These are phyloP conservation scores for Melanotus villosus DNA, from an alignment of 2,888 invertebrate species.

Conservation along the genomic window DNA sequence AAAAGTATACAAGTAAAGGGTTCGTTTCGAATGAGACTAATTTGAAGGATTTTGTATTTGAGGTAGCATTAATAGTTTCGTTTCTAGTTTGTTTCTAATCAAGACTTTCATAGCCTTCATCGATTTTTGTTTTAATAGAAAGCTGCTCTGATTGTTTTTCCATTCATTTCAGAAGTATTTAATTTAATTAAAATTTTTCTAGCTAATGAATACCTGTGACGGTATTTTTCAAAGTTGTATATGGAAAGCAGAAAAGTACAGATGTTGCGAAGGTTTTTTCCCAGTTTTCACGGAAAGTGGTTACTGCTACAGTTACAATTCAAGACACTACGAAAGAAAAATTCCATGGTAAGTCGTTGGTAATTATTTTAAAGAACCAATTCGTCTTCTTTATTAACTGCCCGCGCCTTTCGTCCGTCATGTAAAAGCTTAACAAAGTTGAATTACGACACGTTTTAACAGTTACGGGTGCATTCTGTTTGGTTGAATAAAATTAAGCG, in stretches of 20 bases:
- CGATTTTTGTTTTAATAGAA: no score
- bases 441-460: conserved; percentile 8
- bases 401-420: conserved; percentile 14
- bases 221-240: conserved; percentile 75
- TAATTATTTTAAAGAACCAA: background rate
- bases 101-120: no score
- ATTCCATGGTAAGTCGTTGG: conserved; percentile 66
- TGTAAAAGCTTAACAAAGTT: conserved; percentile 18
- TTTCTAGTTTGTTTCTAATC: no score
- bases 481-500: no score
- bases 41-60: conserved; percentile 54
- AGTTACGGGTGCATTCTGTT: conserved; percentile 1
- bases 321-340: conserved; percentile 71
- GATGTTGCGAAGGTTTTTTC: conserved; percentile 77
- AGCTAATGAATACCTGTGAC: conserved; percentile 76
- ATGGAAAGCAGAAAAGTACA: conserved; percentile 77
- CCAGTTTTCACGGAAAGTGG: conserved; percentile 84
- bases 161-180: no score
- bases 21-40: conserved; percentile 51
- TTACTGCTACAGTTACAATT: conserved; percentile 82
- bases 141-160: no score
- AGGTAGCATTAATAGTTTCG: no score
- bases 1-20: conserved; percentile 51
- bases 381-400: conserved; percentile 10
- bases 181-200: conserved; percentile 43